phyloP scores from a whole-genome alignment of 2,797 vertebrate species.

The Sebastiscus albofasciatus region DNA sequence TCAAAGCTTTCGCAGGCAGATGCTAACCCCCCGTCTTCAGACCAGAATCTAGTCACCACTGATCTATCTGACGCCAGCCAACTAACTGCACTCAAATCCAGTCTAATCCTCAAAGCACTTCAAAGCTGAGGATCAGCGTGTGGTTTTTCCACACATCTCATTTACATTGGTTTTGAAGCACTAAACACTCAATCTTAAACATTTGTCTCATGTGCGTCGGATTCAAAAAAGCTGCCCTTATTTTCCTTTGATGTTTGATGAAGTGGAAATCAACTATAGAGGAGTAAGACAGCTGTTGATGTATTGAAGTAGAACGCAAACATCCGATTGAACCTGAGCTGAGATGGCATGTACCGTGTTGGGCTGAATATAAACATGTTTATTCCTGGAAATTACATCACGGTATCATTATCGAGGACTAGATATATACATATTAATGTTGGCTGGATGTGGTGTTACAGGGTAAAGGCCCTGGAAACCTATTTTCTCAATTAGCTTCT shows the following conservation, averaged over 20 bases:
- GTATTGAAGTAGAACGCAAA: background rate
- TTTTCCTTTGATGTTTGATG: slow-evolving; percentile 29
- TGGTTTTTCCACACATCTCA: slow-evolving; percentile 4
- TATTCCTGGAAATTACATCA: background rate
- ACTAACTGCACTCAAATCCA: slow-evolving; percentile 23
- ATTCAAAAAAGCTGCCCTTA: background rate
- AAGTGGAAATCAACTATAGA: background rate
- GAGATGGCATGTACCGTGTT: background rate
- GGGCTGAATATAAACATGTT: background rate
- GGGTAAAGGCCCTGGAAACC: background rate
- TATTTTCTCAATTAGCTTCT: background rate
- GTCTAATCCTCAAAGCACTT: slow-evolving; percentile 61
- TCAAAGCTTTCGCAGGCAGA: slow-evolving; percentile 36
- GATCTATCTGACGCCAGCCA: slow-evolving; percentile 43
- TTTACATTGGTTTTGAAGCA: slow-evolving; percentile 21
- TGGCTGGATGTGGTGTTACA: background rate
- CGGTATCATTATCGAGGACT: background rate
- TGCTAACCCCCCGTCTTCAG: slow-evolving; percentile 17
- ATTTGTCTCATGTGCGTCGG: slow-evolving; percentile 7
- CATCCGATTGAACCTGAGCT: background rate
- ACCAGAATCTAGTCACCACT: slow-evolving; percentile 33
- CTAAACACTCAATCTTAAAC: background rate
- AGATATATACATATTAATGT: background rate
- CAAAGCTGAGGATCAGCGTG: slow-evolving; percentile 35
- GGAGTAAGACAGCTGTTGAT: background rate